phyloP scores from a whole-genome alignment of 2,888 invertebrate genomes.

The Spisula subtruncata region DNA sequence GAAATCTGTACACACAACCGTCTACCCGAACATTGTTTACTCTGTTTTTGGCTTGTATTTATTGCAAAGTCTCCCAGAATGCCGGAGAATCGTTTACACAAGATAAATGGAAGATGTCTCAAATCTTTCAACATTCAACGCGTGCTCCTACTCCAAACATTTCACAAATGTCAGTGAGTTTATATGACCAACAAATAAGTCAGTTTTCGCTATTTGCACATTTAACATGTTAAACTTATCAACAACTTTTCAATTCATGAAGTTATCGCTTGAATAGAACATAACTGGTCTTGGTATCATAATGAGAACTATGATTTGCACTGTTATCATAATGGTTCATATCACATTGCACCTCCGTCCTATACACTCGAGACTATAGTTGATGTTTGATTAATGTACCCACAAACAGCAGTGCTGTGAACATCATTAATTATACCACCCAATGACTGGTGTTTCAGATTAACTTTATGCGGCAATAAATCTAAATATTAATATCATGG shows the following conservation, averaged over 20 bases:
- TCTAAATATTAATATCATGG: not conserved
- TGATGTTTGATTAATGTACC: not conserved
- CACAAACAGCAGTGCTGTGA: not conserved
- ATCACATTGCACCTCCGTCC: not conserved
- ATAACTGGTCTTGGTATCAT: not conserved
- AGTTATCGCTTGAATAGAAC: not conserved
- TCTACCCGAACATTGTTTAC: not conserved
- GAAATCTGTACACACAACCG: not conserved
- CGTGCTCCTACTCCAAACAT: not conserved
- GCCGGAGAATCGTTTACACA: not conserved
- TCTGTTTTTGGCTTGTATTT: constrained; percentile 5
- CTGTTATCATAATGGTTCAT: not conserved
- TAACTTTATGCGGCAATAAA: constrained; percentile 12
- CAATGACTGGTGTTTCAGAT: not conserved
- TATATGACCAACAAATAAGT: too few relatives aligned
- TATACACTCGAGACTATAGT: not conserved
- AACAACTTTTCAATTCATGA: not conserved
- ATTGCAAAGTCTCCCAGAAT: not conserved
- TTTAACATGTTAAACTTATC: too few relatives aligned
- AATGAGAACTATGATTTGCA: not conserved
- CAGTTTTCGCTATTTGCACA: too few relatives aligned
- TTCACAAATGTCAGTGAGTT: too few relatives aligned
- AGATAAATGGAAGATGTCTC: not conserved
- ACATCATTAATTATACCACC: not conserved
- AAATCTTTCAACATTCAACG: not conserved